These are phyloP conservation scores for Drosophila pectinifera DNA, from an alignment of 1,140 invertebrate genomes.

Conservation along the genomic window DNA sequence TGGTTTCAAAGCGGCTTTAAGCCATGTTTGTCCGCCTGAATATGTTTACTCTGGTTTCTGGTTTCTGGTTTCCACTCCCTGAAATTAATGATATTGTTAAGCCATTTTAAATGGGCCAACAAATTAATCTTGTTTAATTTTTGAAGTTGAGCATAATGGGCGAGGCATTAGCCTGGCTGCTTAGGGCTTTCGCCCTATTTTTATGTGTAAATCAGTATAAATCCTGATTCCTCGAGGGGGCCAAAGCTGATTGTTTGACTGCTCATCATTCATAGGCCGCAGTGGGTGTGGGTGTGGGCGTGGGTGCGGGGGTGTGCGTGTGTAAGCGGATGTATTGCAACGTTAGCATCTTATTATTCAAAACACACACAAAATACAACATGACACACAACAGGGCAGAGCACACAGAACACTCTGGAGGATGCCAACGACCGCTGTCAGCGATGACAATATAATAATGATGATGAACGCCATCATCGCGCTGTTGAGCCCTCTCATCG, in stretches of 20 bases:
- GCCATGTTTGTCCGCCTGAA: constrained; percentile 39
- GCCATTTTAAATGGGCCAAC: constrained; percentile 61
- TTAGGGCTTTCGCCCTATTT: background rate
- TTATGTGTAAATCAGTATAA: constrained; percentile 35
- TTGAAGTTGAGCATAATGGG: constrained; percentile 32
- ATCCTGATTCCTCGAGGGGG: constrained; percentile 34
- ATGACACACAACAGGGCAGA: background rate
- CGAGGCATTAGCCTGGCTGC: constrained; percentile 52
- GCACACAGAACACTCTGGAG: background rate
- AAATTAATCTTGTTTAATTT: constrained; percentile 79
- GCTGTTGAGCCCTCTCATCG: constrained; percentile 10
- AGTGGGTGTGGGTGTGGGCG: constrained; percentile 5
- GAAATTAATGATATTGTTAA: constrained; percentile 75
- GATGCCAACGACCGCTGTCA: constrained; percentile 49
- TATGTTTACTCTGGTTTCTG: constrained; percentile 25
- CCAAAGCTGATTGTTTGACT: constrained; percentile 61
- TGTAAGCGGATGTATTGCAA: constrained; percentile 53
- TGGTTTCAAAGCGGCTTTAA: constrained; percentile 32
- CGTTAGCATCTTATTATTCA: constrained; percentile 72
- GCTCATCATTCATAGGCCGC: constrained; percentile 69
- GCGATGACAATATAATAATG: constrained; percentile 50
- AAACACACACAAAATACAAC: constrained; percentile 47
- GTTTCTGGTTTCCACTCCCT: constrained; percentile 11
- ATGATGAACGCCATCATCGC: constrained; percentile 19
- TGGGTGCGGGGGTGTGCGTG: constrained; percentile 5